A percentile compares a stretch with the other conserved stretches of the same genome.
Evolutionary conservation across 2,888 invertebrate species (phyloP).

Genomic region (Harpalus rubripes): DNA sequence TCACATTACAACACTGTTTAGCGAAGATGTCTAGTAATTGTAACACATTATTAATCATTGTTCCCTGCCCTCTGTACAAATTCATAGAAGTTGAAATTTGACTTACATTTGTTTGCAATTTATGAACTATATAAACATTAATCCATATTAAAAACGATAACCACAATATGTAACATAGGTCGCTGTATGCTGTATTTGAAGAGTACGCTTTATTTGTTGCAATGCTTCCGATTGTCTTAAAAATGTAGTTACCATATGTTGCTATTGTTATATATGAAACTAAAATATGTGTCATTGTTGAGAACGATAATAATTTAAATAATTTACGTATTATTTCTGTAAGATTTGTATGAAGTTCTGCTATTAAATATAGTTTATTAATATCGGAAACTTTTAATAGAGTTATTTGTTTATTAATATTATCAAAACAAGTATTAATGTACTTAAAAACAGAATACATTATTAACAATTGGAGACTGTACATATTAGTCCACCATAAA

Average conservation of each 20-base stretch:
- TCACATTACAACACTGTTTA: no score
- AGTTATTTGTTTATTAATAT: not conserved
- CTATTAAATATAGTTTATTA: not conserved
- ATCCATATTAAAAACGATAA: not conserved
- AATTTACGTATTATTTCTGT: not conserved
- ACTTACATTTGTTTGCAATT: slow-evolving; percentile 10
- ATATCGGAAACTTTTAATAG: not conserved
- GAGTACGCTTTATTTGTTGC: not conserved
- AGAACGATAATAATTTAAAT: not conserved
- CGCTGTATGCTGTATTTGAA: not conserved
- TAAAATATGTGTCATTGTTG: not conserved
- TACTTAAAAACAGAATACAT: not conserved
- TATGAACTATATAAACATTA: slow-evolving; percentile 27
- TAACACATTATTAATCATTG: no score
- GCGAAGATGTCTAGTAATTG: no score
- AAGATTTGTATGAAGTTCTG: not conserved
- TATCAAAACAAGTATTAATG: not conserved
- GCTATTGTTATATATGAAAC: not conserved
- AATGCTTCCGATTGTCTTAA: slow-evolving; percentile 20
- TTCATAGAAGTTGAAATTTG: not conserved
- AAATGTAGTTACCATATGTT: slow-evolving; percentile 13
- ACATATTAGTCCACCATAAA: not conserved
- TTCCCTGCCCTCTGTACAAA: no score
- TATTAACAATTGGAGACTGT: slow-evolving; percentile 2
- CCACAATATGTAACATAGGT: not conserved